Base-by-base conservation (phyloP, 2,113 vertebrate species). In the Colius striatus region DNA sequence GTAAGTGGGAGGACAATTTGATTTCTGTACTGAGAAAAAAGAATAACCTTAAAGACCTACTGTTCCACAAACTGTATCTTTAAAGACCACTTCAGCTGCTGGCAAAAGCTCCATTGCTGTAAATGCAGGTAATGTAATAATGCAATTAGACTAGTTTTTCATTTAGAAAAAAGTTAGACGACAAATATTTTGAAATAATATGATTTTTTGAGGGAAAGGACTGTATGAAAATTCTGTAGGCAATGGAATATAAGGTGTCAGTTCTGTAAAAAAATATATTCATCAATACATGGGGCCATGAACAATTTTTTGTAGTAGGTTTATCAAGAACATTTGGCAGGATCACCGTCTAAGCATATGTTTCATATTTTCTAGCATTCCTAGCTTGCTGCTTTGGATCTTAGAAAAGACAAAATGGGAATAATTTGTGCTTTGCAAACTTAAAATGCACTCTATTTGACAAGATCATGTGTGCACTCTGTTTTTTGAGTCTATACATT, bases 21-120 rank as follows among this genome's bases (percentile, higher is more conserved):
- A 58, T 75, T 89, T 92, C 36, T 76, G 6, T 68, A 55, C 41
- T 78, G 58, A 55, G 70, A 65, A 84, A 80, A 80, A 89, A 93
- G 3, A 88, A 71, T 34, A 90, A 58, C 32, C 13, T 53, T 58
- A 55, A 83, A 84, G 61, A 72, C 8, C 3, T 55, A 71, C 47
- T 87, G 36, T 81, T 71, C 14, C 41, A 89, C 34, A 94, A 71
- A 48, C 10, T n/a, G 41, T 84, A 45, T 45, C 17, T 86, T 87
- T 87, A 78, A 78, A 87, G 55, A 95, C 63, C 38, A 75, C 11
- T 94, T 90, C 55, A 78, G 23, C 15, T 94, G 20, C 36, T 94
- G 70, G 76, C 57, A 87, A 68, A 34, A 78, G 9, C 26, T 72
- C 23, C 81, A 13, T 16, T 80, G 20, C 17, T 77, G 34, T 63